A percentile compares a stretch with the other conserved stretches of the same genome.
These are phyloP conservation scores for Trachelus stipa DNA, from an alignment of 2,888 invertebrate species.

Conservation along the genomic window DNA sequence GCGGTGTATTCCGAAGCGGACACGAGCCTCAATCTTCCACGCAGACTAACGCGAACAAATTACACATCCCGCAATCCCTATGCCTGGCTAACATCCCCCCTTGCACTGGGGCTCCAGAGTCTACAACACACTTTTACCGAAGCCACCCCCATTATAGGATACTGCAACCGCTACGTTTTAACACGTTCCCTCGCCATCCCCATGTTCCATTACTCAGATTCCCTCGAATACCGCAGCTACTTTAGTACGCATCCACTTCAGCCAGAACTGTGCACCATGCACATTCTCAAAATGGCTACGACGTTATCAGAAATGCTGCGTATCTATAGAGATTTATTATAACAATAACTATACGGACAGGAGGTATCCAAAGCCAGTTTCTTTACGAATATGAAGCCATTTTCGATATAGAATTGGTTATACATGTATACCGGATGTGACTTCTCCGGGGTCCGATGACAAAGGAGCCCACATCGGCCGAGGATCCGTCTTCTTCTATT, in stretches of 20 bases:
- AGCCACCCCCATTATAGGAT: constrained; percentile 11
- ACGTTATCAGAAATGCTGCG: background rate
- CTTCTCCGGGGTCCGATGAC: too few species aligned
- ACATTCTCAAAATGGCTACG: background rate
- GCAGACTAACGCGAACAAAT: constrained; percentile 55
- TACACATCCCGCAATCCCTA: constrained; percentile 37
- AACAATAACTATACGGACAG: background rate
- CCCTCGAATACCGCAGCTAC: background rate
- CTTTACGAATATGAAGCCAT: background rate
- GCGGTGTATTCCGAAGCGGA: constrained; percentile 10
- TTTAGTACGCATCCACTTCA: background rate
- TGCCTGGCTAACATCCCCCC: background rate
- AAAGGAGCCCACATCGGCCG: too few species aligned
- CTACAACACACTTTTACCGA: constrained; percentile 49
- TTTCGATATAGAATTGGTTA: background rate
- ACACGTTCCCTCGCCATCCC: constrained; percentile 19
- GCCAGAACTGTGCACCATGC: background rate
- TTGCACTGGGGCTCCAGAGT: constrained; percentile 24
- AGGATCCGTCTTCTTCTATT: too few species aligned
- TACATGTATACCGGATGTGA: too few species aligned
- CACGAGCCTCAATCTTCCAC: constrained; percentile 40
- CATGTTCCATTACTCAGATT: constrained; percentile 7
- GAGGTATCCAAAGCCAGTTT: background rate
- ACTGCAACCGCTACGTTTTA: constrained; percentile 34
- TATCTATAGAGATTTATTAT: background rate